phyloP scores from a whole-genome alignment of 2,113 vertebrate species.

The Pagrus major region DNA sequence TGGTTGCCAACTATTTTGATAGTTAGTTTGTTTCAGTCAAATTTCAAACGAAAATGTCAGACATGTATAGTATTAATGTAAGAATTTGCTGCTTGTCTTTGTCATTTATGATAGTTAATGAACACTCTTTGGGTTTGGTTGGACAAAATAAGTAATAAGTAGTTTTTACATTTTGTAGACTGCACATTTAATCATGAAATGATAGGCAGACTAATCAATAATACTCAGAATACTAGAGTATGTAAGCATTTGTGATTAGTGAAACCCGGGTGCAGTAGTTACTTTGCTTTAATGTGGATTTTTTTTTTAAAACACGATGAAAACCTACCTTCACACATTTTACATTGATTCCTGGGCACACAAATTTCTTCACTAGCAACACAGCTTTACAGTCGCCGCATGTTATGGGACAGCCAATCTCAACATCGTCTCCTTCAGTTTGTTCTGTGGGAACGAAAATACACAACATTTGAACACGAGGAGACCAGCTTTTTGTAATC shows the following conservation, averaged over 20 bases:
- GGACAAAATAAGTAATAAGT: too few relatives aligned
- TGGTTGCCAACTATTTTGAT: too few relatives aligned
- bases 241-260: neutral
- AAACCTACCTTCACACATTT: constrained; percentile 95
- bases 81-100: too few relatives aligned
- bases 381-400: constrained; percentile 97
- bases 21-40: too few relatives aligned
- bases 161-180: too few relatives aligned
- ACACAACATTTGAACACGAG: neutral
- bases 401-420: constrained; percentile 95
- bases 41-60: too few relatives aligned
- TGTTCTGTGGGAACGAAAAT: constrained; percentile 80
- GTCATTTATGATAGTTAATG: too few relatives aligned
- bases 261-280: neutral
- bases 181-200: too few relatives aligned
- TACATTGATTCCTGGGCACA: constrained; percentile 98
- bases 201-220: too few relatives aligned
- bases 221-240: neutral
- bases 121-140: too few relatives aligned
- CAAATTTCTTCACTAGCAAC: constrained; percentile 97
- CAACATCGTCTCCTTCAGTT: constrained; percentile 90
- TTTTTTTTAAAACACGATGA: neutral
- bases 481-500: neutral
- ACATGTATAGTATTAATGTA: too few relatives aligned
- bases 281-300: neutral